Conservation (phyloP, 2,797 vertebrate genomes). For the Paratrypauchen microcephalus region DNA sequence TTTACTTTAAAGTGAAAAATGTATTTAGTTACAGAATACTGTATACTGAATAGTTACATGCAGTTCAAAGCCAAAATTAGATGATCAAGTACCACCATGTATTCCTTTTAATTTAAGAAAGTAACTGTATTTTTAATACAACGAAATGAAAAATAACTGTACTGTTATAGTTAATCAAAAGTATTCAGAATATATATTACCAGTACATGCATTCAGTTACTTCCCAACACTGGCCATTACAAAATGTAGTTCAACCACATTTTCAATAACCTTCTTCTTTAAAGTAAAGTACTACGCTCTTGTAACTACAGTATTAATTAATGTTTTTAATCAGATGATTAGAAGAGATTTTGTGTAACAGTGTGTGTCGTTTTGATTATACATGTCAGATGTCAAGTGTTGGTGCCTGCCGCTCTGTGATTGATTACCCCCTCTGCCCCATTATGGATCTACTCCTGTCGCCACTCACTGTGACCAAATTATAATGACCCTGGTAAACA, state of each 20-base stretch:
- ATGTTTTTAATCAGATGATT: slow-evolving; percentile 15
- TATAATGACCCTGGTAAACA: slow-evolving; percentile 63
- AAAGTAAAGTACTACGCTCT: neutral
- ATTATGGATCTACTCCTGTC: slow-evolving; percentile 52
- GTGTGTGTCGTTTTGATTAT: slow-evolving; percentile 21
- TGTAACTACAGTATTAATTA: neutral
- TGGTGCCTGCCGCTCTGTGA: slow-evolving; percentile 50
- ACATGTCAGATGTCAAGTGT: slow-evolving; percentile 52
- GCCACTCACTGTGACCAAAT: slow-evolving; percentile 55
- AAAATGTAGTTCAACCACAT: too few species aligned
- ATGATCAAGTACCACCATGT: too few species aligned
- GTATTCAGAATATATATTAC: too few species aligned
- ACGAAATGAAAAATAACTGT: too few species aligned
- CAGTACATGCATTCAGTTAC: too few species aligned
- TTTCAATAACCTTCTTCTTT: neutral
- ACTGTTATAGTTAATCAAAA: too few species aligned
- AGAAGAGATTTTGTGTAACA: slow-evolving; percentile 15
- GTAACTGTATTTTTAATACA: too few species aligned
- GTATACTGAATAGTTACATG: too few species aligned
- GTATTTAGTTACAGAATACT: too few species aligned
- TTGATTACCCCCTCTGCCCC: slow-evolving; percentile 56
- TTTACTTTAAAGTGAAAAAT: neutral
- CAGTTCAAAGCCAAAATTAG: too few species aligned
- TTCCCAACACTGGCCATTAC: too few species aligned
- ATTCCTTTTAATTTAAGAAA: too few species aligned